These are phyloP conservation scores for Falco cherrug DNA, from an alignment of 2,797 vertebrate species.

Conservation along the genomic window DNA sequence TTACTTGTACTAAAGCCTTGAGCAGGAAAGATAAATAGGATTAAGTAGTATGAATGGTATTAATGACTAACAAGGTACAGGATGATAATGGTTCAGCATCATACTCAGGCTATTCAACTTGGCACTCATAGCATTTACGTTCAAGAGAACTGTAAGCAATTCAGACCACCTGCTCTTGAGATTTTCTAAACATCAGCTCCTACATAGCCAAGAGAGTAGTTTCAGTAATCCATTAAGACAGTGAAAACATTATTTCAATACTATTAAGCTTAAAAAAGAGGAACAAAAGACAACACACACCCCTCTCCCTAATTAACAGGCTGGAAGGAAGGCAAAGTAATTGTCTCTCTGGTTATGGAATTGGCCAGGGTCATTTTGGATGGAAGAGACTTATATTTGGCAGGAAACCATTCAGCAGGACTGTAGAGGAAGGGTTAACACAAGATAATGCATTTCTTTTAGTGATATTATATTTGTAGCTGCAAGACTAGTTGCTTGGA, in stretches of 20 bases:
- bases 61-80: neutral
- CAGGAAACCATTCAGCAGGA: neutral
- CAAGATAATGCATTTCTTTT: neutral
- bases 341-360: neutral
- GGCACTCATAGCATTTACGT: neutral
- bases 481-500: neutral
- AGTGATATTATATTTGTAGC: neutral
- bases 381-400: neutral
- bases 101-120: neutral
- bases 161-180: neutral
- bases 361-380: neutral
- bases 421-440: neutral
- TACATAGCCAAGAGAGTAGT: neutral
- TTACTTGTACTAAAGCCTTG: neutral
- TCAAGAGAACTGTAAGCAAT: neutral
- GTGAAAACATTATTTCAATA: neutral
- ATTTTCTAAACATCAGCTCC: neutral
- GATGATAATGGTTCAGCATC: neutral
- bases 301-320: rapidly evolving
- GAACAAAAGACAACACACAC: neutral
- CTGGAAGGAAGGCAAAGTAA: neutral
- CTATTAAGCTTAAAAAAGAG: neutral
- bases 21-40: neutral
- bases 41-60: neutral
- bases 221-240: neutral